Percentiles rank a stretch among this genome's conserved stretches.
These are phyloP conservation scores for Eupristina koningsbergeri DNA, from an alignment of 1,140 invertebrate genomes.

Conservation along the genomic window DNA sequence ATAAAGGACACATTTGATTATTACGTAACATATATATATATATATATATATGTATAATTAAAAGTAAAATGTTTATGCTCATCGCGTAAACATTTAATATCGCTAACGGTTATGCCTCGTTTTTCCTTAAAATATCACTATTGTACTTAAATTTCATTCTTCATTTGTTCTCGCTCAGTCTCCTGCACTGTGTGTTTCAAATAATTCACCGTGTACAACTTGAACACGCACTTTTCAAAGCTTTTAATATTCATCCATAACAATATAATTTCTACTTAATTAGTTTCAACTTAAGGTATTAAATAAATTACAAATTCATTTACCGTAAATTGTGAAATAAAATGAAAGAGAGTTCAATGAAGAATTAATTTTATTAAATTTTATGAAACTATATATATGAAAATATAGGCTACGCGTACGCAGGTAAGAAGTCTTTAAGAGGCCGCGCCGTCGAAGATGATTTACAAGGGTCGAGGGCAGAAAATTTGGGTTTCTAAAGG, in stretches of 20 bases:
- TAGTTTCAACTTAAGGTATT: neutral
- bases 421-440: no score
- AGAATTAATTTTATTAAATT: no score
- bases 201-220: neutral
- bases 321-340: no score
- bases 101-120: neutral
- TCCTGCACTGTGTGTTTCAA: neutral
- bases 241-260: constrained; percentile 3
- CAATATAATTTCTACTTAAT: neutral
- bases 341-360: no score
- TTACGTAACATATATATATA: no score
- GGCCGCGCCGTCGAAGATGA: no score
- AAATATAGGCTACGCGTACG: no score
- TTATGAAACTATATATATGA: no score
- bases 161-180: constrained; percentile 6
- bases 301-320: neutral
- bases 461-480: no score
- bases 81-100: neutral
- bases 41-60: no score
- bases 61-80: neutral
- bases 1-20: neutral
- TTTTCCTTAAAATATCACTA: neutral
- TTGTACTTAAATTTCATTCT: neutral
- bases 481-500: no score
- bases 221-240: neutral